Evolutionary conservation across 2,888 invertebrate species (phyloP).

Genomic region (Drosophila stalkeri): DNA sequence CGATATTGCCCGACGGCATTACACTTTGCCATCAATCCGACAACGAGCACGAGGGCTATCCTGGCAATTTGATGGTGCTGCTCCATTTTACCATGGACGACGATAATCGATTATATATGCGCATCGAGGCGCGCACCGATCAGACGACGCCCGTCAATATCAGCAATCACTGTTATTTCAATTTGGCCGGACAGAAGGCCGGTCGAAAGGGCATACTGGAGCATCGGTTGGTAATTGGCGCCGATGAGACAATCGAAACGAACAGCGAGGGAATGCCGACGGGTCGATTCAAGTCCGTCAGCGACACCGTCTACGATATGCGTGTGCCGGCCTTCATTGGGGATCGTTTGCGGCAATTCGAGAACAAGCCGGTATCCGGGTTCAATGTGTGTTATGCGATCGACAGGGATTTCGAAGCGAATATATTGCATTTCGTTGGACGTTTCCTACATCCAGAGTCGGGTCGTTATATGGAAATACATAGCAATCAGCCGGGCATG

Average conservation of each 20-base stretch:
- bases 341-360: slow-evolving; percentile 88
- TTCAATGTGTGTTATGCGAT: slow-evolving; percentile 64
- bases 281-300: slow-evolving; percentile 89
- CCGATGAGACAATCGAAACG: slow-evolving; percentile 90
- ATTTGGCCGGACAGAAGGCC: slow-evolving; percentile 92
- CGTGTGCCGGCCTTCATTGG: slow-evolving; percentile 89
- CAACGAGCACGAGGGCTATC: slow-evolving; percentile 94
- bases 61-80: slow-evolving; percentile 91
- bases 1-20: slow-evolving; percentile 85
- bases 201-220: slow-evolving; percentile 88
- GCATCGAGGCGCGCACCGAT: slow-evolving; percentile 90
- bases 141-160: slow-evolving; percentile 94
- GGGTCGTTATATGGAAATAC: slow-evolving; percentile 92
- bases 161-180: slow-evolving; percentile 95
- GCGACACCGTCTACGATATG: slow-evolving; percentile 90
- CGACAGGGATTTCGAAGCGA: slow-evolving; percentile 54
- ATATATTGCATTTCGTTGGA: slow-evolving; percentile 87
- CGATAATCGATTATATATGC: slow-evolving; percentile 90
- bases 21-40: slow-evolving; percentile 91
- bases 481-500: slow-evolving; percentile 94
- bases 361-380: slow-evolving; percentile 86
- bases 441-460: slow-evolving; percentile 89
- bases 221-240: slow-evolving; percentile 91
- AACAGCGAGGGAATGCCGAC: slow-evolving; percentile 90
- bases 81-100: slow-evolving; percentile 90